These are phyloP conservation scores for Crotalus viridis DNA, from an alignment of 2,113 vertebrate genomes.

Conservation along the genomic window DNA sequence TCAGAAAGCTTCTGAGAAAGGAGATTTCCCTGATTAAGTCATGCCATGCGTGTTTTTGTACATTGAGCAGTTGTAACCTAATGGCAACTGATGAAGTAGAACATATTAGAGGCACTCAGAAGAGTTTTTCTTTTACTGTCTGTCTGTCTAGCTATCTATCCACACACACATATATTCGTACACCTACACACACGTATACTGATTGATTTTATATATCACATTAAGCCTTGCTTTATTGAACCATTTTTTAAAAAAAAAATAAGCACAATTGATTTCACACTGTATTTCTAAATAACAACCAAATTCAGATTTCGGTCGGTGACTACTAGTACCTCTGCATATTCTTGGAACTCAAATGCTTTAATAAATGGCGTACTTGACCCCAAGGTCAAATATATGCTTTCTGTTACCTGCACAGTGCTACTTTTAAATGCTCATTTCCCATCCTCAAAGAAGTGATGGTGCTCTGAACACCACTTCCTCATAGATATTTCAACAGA, in stretches of 20 bases:
- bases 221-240: background rate
- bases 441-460: background rate
- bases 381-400: background rate
- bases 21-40: background rate
- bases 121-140: background rate
- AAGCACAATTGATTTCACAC: background rate
- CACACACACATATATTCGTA: background rate
- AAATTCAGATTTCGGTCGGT: background rate
- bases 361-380: background rate
- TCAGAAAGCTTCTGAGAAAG: background rate
- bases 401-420: background rate
- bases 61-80: too few species aligned
- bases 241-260: background rate
- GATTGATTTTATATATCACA: background rate
- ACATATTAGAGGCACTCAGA: background rate
- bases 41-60: background rate
- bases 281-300: background rate
- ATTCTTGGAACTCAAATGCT: background rate
- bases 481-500: constrained; percentile 38
- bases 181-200: background rate
- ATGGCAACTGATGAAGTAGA: background rate
- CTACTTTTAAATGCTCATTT: background rate
- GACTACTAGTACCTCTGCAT: background rate
- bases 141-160: too few species aligned
- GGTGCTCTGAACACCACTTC: background rate